Percentiles rank a stretch among this genome's conserved stretches.
Evolutionary conservation across 2,797 vertebrate species (phyloP).

Genomic region (Sebastes kiyomatsui): DNA sequence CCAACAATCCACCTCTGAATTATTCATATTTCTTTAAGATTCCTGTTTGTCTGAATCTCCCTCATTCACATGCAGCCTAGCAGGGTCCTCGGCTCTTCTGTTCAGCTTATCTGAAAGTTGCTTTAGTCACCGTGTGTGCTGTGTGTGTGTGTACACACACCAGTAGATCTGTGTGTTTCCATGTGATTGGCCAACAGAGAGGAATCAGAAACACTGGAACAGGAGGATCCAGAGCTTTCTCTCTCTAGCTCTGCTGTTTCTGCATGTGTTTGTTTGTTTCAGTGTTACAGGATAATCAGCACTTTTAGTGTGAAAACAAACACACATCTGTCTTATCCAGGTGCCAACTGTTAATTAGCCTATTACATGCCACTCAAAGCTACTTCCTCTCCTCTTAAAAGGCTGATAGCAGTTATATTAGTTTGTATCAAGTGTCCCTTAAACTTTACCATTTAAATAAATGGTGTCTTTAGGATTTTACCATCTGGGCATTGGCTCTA

Average conservation of each 20-base stretch:
- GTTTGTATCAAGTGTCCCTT: neutral
- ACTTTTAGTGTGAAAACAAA: neutral
- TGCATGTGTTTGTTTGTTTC: neutral
- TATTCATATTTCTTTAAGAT: constrained; percentile 40
- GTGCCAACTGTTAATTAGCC: neutral
- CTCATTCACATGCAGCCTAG: constrained; percentile 11
- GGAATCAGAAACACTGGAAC: neutral
- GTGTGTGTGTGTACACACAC: neutral
- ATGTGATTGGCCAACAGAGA: neutral
- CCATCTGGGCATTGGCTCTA: neutral
- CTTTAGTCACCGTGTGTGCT: neutral
- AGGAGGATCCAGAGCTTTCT: neutral
- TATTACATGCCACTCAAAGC: neutral
- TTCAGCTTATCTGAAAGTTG: constrained; percentile 21
- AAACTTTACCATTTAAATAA: neutral
- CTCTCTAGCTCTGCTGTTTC: neutral
- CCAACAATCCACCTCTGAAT: constrained; percentile 41
- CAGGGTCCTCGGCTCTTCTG: constrained; percentile 20
- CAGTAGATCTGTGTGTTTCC: neutral
- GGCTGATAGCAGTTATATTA: neutral
- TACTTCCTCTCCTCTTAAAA: neutral
- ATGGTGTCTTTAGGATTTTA: neutral
- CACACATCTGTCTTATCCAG: neutral
- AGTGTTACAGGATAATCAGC: neutral
- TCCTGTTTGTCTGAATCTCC: constrained; percentile 21